phyloP scores from a whole-genome alignment of 2,888 invertebrate genomes.

The Hydrotaea diabolus region DNA sequence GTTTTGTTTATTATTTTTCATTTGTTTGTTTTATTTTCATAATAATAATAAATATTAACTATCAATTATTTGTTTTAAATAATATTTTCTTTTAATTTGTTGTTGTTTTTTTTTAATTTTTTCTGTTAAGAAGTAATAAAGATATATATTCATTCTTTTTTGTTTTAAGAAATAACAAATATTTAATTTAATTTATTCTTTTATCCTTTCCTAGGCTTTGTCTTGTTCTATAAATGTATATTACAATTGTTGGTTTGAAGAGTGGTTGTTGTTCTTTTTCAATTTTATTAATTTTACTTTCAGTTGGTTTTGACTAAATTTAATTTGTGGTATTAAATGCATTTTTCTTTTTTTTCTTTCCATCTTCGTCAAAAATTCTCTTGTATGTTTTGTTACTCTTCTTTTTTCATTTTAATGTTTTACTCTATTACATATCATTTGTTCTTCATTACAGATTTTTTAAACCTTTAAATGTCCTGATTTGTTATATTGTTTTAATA shows the following conservation, averaged over 20 bases:
- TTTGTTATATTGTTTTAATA: constrained; percentile 51
- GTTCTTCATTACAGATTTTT: constrained; percentile 52
- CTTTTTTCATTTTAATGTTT: not conserved
- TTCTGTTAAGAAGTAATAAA: constrained; percentile 61
- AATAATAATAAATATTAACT: constrained; percentile 66
- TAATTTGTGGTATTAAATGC: constrained; percentile 75
- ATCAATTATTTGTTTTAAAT: constrained; percentile 65
- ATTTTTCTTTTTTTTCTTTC: constrained; percentile 77
- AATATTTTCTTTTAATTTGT: constrained; percentile 38
- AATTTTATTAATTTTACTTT: constrained; percentile 66
- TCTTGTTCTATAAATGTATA: constrained; percentile 60
- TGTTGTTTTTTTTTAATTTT: no score
- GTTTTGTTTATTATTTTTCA: constrained; percentile 19
- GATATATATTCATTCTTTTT: constrained; percentile 45
- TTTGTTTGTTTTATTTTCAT: constrained; percentile 41
- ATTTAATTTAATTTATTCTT: constrained; percentile 38
- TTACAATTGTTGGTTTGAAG: constrained; percentile 58
- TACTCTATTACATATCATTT: constrained; percentile 45
- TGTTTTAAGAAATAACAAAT: constrained; percentile 59
- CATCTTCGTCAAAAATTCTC: constrained; percentile 49
- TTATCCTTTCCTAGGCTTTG: constrained; percentile 62
- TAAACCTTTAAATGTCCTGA: constrained; percentile 68
- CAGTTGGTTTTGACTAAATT: constrained; percentile 65
- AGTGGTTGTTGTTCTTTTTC: constrained; percentile 59
- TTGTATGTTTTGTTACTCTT: constrained; percentile 20